Conservation (phyloP, 1,140 invertebrate genomes). For the Pollicipes pollicipes region DNA sequence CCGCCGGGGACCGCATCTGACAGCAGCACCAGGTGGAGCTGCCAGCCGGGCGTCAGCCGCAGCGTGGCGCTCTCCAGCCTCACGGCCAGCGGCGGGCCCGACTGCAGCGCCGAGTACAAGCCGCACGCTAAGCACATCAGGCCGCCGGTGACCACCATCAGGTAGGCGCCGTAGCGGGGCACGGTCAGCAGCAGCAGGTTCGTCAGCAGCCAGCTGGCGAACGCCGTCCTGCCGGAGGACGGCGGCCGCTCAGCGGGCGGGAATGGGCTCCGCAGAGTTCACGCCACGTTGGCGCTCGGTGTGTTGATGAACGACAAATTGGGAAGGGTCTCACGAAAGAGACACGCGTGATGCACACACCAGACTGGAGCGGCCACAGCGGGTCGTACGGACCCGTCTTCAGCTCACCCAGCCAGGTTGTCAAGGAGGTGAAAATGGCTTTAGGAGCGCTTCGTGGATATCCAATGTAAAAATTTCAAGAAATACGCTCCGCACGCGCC, state of each 20-base stretch:
- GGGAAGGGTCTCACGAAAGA: too few relatives aligned
- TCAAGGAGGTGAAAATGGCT: too few relatives aligned
- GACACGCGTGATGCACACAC: too few relatives aligned
- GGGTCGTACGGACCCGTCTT: too few relatives aligned
- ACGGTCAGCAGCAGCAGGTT: constrained; percentile 79
- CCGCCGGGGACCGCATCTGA: constrained; percentile 41
- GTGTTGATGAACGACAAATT: too few relatives aligned
- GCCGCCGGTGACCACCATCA: constrained; percentile 57
- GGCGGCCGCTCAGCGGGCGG: background rate
- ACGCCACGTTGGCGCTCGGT: too few relatives aligned
- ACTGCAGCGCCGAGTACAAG: constrained; percentile 66
- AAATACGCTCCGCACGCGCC: too few relatives aligned
- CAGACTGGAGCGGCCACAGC: too few relatives aligned
- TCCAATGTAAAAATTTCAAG: too few relatives aligned
- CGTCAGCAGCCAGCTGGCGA: constrained; percentile 78
- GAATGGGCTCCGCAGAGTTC: too few relatives aligned
- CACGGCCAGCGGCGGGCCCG: constrained; percentile 57
- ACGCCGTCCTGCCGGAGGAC: constrained; percentile 49
- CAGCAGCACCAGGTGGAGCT: constrained; percentile 73
- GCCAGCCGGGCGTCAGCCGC: constrained; percentile 71
- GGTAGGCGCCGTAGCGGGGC: constrained; percentile 77
- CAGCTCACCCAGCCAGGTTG: too few relatives aligned
- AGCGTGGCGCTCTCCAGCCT: constrained; percentile 63
- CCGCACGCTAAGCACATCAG: constrained; percentile 32
- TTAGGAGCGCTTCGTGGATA: too few relatives aligned